Conservation (phyloP, 2,113 vertebrate genomes). For the Pungitius pungitius region DNA sequence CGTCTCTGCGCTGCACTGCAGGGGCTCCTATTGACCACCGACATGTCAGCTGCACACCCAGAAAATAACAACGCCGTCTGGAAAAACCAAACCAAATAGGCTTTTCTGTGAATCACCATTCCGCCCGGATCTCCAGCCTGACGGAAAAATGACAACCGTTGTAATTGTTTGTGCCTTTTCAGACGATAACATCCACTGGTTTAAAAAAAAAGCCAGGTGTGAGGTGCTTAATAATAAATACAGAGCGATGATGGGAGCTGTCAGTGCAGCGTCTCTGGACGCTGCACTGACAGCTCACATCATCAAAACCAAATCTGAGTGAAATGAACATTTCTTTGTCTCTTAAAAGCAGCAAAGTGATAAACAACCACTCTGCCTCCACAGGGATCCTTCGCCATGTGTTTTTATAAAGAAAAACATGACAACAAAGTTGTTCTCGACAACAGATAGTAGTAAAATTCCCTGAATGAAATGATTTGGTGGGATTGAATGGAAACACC, state of each 20-base stretch:
- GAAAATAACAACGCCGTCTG: slow-evolving; percentile 10
- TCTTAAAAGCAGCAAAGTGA: slow-evolving; percentile 40
- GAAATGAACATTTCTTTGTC: slow-evolving; percentile 51
- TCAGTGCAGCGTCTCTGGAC: slow-evolving; percentile 61
- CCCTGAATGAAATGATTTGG: too few species aligned
- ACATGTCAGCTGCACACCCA: slow-evolving; percentile 7
- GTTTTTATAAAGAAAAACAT: slow-evolving; percentile 39
- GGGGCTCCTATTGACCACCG: slow-evolving; percentile 1
- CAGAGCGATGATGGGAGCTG: slow-evolving; percentile 67
- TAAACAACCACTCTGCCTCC: slow-evolving; percentile 50
- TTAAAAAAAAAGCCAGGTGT: slow-evolving; percentile 60
- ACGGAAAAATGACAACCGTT: slow-evolving; percentile 60
- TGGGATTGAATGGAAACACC: too few species aligned
- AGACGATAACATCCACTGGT: slow-evolving; percentile 49
- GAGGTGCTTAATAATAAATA: slow-evolving; percentile 65
- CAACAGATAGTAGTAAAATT: background rate
- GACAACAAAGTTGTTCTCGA: slow-evolving; percentile 3
- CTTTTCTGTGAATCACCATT: slow-evolving; percentile 28
- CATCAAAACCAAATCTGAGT: slow-evolving; percentile 58
- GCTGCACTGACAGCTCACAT: slow-evolving; percentile 48
- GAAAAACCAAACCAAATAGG: background rate
- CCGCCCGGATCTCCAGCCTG: slow-evolving; percentile 31
- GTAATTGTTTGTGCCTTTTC: slow-evolving; percentile 62
- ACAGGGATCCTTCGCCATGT: slow-evolving; percentile 20
- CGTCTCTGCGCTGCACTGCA: slow-evolving; percentile 12